A percentile compares a stretch with the other conserved stretches of the same genome.
phyloP scores from a whole-genome alignment of 1,140 invertebrate genomes.

The Drosophila bifasciata region DNA sequence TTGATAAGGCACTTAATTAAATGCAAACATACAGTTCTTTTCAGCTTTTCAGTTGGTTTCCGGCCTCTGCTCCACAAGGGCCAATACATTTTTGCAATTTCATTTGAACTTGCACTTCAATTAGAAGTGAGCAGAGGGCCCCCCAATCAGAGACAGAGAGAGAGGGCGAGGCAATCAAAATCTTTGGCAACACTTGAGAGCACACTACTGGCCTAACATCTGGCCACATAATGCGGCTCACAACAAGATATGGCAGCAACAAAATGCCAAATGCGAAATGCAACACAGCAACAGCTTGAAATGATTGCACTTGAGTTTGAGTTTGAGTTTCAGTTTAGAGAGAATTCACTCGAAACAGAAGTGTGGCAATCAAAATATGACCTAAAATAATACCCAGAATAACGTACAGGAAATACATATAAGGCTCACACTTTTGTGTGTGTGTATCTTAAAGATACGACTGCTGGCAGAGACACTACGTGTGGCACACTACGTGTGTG shows the following conservation, averaged over 20 bases:
- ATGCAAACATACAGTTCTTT: not conserved
- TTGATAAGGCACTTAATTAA: too few relatives aligned
- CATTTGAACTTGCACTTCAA: not conserved
- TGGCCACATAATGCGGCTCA: conserved; percentile 55
- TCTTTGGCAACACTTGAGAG: conserved; percentile 7
- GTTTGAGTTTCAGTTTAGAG: conserved; percentile 26
- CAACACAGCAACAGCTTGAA: conserved; percentile 64
- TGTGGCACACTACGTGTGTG: conserved; percentile 9
- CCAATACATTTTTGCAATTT: conserved; percentile 3
- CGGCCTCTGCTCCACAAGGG: not conserved
- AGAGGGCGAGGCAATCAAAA: conserved; percentile 22
- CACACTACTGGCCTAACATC: conserved; percentile 43
- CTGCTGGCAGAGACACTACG: not conserved
- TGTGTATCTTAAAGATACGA: conserved; percentile 30
- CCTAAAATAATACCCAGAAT: too few relatives aligned
- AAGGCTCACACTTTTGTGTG: not conserved
- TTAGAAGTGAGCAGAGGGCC: not conserved
- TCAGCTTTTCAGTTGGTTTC: not conserved
- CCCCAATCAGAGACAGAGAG: conserved; percentile 14
- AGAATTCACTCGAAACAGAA: conserved; percentile 22
- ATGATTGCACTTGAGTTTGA: conserved; percentile 64
- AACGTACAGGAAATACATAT: too few relatives aligned
- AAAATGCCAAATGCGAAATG: conserved; percentile 15
- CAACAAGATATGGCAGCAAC: conserved; percentile 30
- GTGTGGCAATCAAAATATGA: conserved; percentile 60